Evolutionary conservation across 2,113 vertebrate species (phyloP).

Genomic region (Chionis minor): DNA sequence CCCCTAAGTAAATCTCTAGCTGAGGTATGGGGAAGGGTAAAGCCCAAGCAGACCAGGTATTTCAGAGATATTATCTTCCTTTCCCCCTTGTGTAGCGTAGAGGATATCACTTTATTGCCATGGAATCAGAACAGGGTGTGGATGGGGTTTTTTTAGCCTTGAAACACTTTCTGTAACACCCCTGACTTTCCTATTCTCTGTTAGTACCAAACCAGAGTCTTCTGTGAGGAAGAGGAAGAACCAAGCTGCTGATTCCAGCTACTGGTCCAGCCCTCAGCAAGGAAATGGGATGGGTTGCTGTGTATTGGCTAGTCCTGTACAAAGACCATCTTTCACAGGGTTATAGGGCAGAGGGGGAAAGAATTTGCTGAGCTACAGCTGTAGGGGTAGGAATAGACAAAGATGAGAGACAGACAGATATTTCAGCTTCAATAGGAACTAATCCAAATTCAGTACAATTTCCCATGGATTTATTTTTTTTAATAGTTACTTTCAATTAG

Average conservation of each 20-base stretch:
- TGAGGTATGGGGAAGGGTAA: neutral
- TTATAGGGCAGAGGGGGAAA: conserved; percentile 41
- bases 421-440: conserved; percentile 37
- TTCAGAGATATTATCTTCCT: neutral
- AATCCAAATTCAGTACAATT: conserved; percentile 35
- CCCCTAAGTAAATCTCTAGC: neutral
- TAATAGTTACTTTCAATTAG: neutral
- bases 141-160: neutral
- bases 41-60: neutral
- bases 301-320: neutral
- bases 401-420: conserved; percentile 39
- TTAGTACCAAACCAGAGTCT: neutral
- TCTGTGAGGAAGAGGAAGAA: neutral
- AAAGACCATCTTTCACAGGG: conserved; percentile 35
- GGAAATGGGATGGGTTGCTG: neutral
- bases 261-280: neutral
- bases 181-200: neutral
- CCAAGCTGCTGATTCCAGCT: neutral
- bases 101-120: neutral
- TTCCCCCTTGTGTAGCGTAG: neutral
- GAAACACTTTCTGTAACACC: neutral
- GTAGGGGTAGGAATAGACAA: conserved; percentile 45
- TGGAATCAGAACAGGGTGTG: neutral
- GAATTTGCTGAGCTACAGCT: conserved; percentile 60
- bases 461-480: neutral